phyloP scores from a whole-genome alignment of 2,888 invertebrate genomes.

The Palloptera scutellata region DNA sequence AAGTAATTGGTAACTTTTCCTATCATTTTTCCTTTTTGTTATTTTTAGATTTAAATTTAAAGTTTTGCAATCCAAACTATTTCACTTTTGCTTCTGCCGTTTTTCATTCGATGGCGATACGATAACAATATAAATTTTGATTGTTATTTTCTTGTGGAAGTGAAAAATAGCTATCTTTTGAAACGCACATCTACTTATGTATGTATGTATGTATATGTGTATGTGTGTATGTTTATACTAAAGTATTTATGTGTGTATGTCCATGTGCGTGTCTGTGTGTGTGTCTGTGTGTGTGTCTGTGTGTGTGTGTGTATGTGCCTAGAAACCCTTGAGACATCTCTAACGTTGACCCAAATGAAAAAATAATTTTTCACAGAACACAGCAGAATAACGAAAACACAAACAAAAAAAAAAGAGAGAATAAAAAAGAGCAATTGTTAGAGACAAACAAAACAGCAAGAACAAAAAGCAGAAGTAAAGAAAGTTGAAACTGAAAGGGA shows the following conservation, averaged over 20 bases:
- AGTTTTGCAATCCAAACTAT: too few relatives aligned
- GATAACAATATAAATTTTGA: not conserved
- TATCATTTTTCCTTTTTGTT: too few relatives aligned
- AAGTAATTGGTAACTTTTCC: too few relatives aligned
- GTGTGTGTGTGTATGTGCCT: slow-evolving; percentile 8
- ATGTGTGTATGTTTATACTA: too few relatives aligned
- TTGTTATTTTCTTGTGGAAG: slow-evolving; percentile 4
- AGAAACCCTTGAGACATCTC: slow-evolving; percentile 38
- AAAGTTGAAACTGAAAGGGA: slow-evolving; percentile 21
- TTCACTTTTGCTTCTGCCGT: too few relatives aligned
- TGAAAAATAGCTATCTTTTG: not conserved
- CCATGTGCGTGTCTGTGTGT: not conserved
- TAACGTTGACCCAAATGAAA: slow-evolving; percentile 28
- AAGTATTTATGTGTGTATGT: not conserved
- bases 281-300: not conserved
- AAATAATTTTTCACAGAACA: not conserved
- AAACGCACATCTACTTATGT: slow-evolving; percentile 42
- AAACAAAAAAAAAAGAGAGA: not conserved
- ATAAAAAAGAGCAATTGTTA: not conserved
- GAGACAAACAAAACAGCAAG: not conserved
- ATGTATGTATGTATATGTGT: not conserved
- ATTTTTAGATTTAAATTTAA: too few relatives aligned
- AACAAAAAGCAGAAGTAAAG: slow-evolving; percentile 12
- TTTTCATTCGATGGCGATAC: too few relatives aligned
- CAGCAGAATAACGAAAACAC: slow-evolving; percentile 4